A percentile compares a stretch with the other conserved stretches of the same genome.
Conservation (phyloP, 2,797 vertebrate species). For the Coranthus polyacanthus region DNA sequence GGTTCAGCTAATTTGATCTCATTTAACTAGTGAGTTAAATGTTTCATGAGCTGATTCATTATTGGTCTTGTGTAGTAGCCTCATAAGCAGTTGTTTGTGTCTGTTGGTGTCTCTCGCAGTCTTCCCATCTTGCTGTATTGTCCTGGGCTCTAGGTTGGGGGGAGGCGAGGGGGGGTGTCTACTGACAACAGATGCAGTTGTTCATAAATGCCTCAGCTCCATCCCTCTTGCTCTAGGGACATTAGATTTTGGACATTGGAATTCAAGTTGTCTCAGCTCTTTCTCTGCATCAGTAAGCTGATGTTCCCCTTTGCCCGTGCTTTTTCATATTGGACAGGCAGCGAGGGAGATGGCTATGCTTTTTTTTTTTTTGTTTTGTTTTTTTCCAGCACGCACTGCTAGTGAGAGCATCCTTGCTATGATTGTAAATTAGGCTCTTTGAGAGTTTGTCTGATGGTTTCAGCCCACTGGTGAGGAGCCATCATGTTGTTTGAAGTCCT, state of each 20-base stretch:
- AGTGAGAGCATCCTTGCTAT: slow-evolving; percentile 9
- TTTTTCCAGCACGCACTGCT: slow-evolving; percentile 25
- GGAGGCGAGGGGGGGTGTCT: not conserved
- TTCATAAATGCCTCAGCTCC: slow-evolving; percentile 19
- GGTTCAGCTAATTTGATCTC: slow-evolving; percentile 2
- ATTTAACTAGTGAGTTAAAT: not conserved
- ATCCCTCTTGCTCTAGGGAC: slow-evolving; percentile 7
- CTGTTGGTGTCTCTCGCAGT: not conserved
- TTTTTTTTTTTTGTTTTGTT: no score
- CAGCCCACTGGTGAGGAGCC: slow-evolving; percentile 14
- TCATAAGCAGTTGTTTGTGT: slow-evolving; percentile 23
- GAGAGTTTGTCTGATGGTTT: slow-evolving; percentile 20
- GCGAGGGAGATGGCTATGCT: not conserved
- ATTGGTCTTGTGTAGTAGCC: slow-evolving; percentile 17
- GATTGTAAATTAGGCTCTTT: slow-evolving; percentile 53
- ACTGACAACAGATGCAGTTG: slow-evolving; percentile 12
- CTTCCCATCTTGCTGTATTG: not conserved
- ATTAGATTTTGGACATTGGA: slow-evolving; percentile 34
- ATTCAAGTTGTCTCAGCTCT: slow-evolving; percentile 46
- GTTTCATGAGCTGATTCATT: slow-evolving; percentile 4
- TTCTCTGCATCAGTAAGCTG: slow-evolving; percentile 40
- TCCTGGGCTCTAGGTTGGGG: not conserved
- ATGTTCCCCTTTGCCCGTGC: slow-evolving; percentile 27
- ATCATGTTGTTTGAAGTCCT: slow-evolving; percentile 35
- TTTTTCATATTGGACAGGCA: slow-evolving; percentile 27